Base-by-base conservation (phyloP, 2,113 vertebrate species). In the Bubo scandiacus region DNA sequence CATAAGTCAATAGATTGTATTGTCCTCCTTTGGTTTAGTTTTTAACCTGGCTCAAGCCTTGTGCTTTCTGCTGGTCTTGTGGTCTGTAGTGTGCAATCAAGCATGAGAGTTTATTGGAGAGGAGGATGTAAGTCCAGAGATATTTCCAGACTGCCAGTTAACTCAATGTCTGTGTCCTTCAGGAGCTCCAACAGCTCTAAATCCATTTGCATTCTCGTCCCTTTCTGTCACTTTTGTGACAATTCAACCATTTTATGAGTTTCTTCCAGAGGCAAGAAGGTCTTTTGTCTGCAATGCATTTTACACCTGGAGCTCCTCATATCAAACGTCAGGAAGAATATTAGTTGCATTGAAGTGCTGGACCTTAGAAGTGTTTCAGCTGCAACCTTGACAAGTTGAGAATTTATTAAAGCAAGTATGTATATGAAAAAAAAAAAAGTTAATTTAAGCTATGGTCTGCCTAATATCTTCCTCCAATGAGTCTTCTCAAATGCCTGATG, bases 231-330 rank as follows among this genome's bases (percentile, higher is more conserved):
- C 47, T 91, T 93, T 79, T 52, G 55, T 92, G 92, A 74, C 51
- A 96, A 92, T 94, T 94, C 72, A 96, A 72, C 55, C 87, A 92
- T 91, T 93, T 93, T 78, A 86, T 75, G 70, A 87, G 52, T 89
- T 89, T 80, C 25, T 93, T 87, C 30, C 62, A 93, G 51, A 86
- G 63, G 52, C 30, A 74, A 42, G 62, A 58, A 86, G 63, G 5
- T 54, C 47, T 84, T 89, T 94, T 97, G 63, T 77, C 83, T 94
- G 45, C 42, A 77, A 45, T 62, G 16, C 10, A 12, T 90, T 93
- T 96, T 94, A 93, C 25, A 94, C 78, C 54, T 92, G 59, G 84
- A 84, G 8, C 26, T 94, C 65, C 59, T 87, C 67, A 47, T 73
- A 91, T 78, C 42, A 92, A 93, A 95, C 94, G 59, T 83, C 88